Percentiles rank a stretch among this genome's conserved stretches.
Conservation (phyloP, 2,113 vertebrate genomes). For the Pelvicachromis taeniatus region DNA sequence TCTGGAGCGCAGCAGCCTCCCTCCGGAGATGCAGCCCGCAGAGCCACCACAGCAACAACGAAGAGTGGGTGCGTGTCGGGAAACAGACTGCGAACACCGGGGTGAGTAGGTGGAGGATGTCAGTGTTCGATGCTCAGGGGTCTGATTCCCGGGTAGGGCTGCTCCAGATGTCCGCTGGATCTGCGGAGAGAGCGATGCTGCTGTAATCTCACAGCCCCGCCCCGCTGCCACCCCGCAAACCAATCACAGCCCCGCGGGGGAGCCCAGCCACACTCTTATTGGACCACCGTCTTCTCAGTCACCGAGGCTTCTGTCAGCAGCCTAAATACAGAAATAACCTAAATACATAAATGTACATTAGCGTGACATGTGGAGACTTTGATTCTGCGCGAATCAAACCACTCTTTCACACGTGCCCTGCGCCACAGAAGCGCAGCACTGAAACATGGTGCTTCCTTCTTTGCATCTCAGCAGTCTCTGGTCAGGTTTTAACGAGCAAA, state of each 20-base stretch:
- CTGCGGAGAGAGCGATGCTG: conserved; percentile 36
- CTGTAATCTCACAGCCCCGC: conserved; percentile 38
- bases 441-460: background rate
- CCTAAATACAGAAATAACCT: conserved; percentile 56
- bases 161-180: conserved; percentile 60
- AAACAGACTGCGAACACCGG: background rate
- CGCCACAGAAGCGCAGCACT: background rate
- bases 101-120: background rate
- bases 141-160: conserved; percentile 9
- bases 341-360: conserved; percentile 41
- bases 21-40: background rate
- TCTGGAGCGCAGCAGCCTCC: background rate
- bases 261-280: background rate
- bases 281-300: background rate
- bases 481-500: background rate
- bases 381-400: conserved; percentile 28
- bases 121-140: background rate
- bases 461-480: background rate
- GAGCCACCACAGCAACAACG: background rate
- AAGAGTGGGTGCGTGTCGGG: background rate
- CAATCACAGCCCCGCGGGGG: background rate
- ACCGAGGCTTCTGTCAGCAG: background rate
- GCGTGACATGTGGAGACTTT: conserved; percentile 25
- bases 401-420: background rate
- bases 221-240: background rate